These are phyloP conservation scores for Actinostola sp. DNA, from an alignment of 92 coral and sea anemone genomes.

Conservation along the genomic window DNA sequence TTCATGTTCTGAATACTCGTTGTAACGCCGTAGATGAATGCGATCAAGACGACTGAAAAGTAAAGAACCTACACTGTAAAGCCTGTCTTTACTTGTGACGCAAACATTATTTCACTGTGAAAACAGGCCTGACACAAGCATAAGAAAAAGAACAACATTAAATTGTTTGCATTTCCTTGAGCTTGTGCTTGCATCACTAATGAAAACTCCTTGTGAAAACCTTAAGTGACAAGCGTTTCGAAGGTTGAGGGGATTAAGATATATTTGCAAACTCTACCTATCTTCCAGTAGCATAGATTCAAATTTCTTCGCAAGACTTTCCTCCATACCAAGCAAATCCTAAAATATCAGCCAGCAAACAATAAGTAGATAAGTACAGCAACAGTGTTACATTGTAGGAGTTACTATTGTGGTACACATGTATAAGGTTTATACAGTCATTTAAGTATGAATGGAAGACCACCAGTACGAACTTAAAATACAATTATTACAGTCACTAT, in stretches of 20 bases:
- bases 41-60: slow-evolving; percentile 86
- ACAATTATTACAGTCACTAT: too few species aligned
- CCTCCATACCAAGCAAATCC: slow-evolving; percentile 94
- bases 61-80: background rate
- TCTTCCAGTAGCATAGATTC: slow-evolving; percentile 91
- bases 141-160: too few species aligned
- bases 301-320: slow-evolving; percentile 75
- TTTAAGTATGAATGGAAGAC: too few species aligned
- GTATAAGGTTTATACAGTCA: too few species aligned
- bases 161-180: too few species aligned
- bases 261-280: slow-evolving; percentile 67
- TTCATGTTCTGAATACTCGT: slow-evolving; percentile 93
- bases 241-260: too few species aligned
- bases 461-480: too few species aligned
- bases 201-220: too few species aligned
- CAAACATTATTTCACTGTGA: background rate
- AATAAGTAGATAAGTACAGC: background rate
- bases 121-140: background rate
- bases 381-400: background rate
- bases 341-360: slow-evolving; percentile 21
- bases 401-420: background rate
- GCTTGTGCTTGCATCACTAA: too few species aligned
- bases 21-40: slow-evolving; percentile 86
- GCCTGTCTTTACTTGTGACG: background rate
- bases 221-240: too few species aligned